phyloP scores from a whole-genome alignment of 2,113 vertebrate species.

The Sorex araneus region DNA sequence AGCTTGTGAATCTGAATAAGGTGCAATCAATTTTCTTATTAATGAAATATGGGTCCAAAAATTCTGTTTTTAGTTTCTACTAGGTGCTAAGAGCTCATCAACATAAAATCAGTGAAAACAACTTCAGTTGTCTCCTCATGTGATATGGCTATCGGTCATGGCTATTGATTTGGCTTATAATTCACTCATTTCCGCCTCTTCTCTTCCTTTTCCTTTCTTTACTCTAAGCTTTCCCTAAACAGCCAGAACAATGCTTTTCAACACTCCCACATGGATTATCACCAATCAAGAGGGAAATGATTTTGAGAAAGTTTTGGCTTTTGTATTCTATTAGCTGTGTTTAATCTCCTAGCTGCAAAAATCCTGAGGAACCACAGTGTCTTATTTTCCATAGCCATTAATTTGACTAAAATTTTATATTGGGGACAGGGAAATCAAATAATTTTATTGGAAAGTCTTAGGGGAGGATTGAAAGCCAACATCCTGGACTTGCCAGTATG shows the following conservation, averaged over 20 bases:
- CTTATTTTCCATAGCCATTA: background rate
- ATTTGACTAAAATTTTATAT: conserved; percentile 8
- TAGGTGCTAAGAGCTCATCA: background rate
- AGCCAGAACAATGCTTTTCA: background rate
- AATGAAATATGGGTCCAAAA: background rate
- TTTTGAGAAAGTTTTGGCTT: background rate
- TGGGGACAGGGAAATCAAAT: too few species aligned
- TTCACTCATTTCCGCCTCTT: background rate
- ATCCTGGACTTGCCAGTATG: too few species aligned
- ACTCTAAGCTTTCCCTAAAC: background rate
- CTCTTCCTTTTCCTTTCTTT: background rate
- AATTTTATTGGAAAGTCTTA: too few species aligned
- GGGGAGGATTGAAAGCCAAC: too few species aligned
- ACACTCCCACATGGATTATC: too few species aligned
- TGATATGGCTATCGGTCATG: background rate
- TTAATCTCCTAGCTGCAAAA: background rate
- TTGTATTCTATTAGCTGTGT: conserved; percentile 38
- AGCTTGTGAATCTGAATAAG: background rate
- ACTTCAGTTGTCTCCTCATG: background rate
- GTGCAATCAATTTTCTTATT: background rate
- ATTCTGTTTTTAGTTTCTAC: background rate
- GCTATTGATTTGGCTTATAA: background rate
- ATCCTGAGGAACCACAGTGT: background rate
- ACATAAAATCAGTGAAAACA: background rate
- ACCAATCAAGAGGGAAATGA: background rate